Conservation (phyloP, 2,888 invertebrate species). For the Ennomos quercinarius region DNA sequence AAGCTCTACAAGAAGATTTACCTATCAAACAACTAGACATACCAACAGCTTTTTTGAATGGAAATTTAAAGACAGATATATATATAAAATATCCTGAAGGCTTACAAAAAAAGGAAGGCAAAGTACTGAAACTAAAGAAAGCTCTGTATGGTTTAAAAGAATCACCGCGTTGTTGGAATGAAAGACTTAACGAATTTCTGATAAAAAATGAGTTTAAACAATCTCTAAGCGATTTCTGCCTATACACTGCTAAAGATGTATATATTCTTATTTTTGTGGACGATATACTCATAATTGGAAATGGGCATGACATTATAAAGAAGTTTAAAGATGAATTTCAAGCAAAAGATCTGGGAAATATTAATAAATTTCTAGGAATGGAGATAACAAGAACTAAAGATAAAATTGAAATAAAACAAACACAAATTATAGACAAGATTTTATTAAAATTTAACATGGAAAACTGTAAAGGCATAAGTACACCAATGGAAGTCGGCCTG, state of each 20-base stretch:
- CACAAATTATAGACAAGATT: conserved; percentile 14
- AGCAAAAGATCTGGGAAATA: conserved; percentile 20
- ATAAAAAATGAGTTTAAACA: conserved; percentile 10
- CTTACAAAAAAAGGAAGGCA: conserved; percentile 3
- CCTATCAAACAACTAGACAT: no score
- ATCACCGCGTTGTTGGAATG: conserved; percentile 36
- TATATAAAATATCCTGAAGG: conserved; percentile 29
- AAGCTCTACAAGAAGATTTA: no score
- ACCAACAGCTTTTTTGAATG: no score
- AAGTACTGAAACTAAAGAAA: conserved; percentile 3
- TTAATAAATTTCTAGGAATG: conserved; percentile 23
- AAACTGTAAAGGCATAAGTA: neutral
- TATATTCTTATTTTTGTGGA: conserved; percentile 24
- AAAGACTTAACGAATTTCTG: conserved; percentile 29
- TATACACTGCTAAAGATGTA: neutral
- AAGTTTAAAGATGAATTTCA: conserved; percentile 25
- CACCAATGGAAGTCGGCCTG: no score
- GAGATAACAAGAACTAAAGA: conserved; percentile 15
- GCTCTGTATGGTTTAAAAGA: conserved; percentile 36
- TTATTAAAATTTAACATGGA: conserved; percentile 21
- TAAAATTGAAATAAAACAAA: conserved; percentile 11
- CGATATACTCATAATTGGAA: conserved; percentile 5
- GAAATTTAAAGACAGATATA: no score
- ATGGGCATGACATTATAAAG: conserved; percentile 8
- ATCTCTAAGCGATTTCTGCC: conserved; percentile 28